Evolutionary conservation across 2,113 vertebrate species (phyloP), one percentile per base, ranked within the genome.

Genomic region (Prionailurus bengalensis): DNA sequence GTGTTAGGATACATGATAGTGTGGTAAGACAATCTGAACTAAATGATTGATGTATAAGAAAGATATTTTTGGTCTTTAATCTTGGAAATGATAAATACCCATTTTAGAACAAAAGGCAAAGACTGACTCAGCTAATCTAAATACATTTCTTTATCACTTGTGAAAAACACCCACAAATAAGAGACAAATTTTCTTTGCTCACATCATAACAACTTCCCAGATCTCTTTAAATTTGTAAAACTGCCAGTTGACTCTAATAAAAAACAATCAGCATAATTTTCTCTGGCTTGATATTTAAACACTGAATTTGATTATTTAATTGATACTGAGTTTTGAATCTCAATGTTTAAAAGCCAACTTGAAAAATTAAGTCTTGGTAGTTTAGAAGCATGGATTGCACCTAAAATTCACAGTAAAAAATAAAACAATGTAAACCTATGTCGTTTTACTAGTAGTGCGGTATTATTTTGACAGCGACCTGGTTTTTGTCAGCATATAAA

Each of bases 111-210:
- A 95, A 93, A 61, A 96, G 13, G 61, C 31, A 29, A 25, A 29
- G 13, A 63, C 58, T 96, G 96, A 96, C 78, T 96, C 95, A 94
- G n/a, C 71, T 84, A n/a, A 66, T 76, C 78, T 17, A 51, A 96
- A 92, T 19, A 86, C 84, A 85, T 81, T 89, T 91, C 25, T 63
- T 95, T 90, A 88, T 88, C 79, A 89, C 78, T 90, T 53, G 27
- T 65, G 85, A 79, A 96, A 97, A 80, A 79, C 95, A 92, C 92
- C 92, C 96, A 93, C 94, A 84, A 55, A 31, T n/a, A 61, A 83
- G 73, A 92, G 45, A 65, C 33, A 93, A 31, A 10, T 89, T 58
- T 63, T 76, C 51, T 74, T 78, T 81, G 71, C 55, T 95, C 74
- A 79, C 71, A 45, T 73, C 21, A 48, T 39, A 51, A 63, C 21